These are phyloP conservation scores for Perodicticus potto DNA, from an alignment of 2,797 vertebrate species.

Conservation along the genomic window DNA sequence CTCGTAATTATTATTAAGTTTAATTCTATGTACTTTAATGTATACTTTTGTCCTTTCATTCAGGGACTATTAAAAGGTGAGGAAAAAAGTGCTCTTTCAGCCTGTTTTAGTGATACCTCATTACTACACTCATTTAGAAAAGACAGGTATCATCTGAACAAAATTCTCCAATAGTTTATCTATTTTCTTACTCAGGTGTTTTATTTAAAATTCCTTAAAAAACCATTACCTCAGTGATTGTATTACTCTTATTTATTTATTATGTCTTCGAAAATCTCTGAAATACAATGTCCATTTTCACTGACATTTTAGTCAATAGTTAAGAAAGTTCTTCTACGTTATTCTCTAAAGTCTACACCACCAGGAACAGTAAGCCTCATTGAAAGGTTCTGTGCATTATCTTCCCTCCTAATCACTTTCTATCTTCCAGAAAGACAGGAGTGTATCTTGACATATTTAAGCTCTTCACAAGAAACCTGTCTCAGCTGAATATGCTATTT, in stretches of 20 bases:
- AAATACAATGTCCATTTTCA: not conserved
- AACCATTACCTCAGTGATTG: not conserved
- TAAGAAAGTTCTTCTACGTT: not conserved
- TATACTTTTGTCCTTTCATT: not conserved
- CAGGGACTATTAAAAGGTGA: not conserved
- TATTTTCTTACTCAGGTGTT: not conserved
- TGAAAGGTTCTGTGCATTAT: not conserved
- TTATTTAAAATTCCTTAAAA: conserved; percentile 5
- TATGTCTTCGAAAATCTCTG: not conserved
- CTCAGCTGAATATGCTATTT: conserved; percentile 70
- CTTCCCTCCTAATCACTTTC: conserved; percentile 56
- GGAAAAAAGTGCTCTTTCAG: not conserved
- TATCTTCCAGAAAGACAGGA: conserved; percentile 57
- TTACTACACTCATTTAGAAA: not conserved
- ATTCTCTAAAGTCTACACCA: not conserved
- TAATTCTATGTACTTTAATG: not conserved
- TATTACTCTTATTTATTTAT: not conserved
- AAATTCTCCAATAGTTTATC: not conserved
- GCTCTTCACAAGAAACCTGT: conserved; percentile 78
- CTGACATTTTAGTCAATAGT: not conserved
- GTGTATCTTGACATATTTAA: conserved; percentile 67
- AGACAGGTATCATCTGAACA: not conserved
- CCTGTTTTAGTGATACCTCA: not conserved
- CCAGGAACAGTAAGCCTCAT: not conserved
- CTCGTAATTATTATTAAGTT: not conserved